Evolutionary conservation across 1,140 invertebrate genomes (phyloP).

Genomic region (Drosophila biarmipes): DNA sequence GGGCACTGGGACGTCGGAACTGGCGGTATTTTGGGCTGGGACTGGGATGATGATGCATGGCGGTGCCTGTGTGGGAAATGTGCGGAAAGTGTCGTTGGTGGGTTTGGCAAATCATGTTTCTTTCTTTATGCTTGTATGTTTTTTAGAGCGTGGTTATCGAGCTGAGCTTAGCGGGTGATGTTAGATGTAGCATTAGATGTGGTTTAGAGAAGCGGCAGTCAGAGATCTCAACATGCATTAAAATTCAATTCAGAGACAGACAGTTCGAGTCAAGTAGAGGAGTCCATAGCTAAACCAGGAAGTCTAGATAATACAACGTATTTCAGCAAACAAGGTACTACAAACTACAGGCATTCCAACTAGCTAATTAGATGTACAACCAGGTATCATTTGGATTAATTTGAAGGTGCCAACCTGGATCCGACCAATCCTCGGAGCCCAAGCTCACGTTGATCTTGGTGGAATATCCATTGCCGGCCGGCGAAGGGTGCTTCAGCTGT

Average conservation of each 20-base stretch:
- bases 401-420: conserved; percentile 65
- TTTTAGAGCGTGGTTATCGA: conserved; percentile 45
- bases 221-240: conserved; percentile 67
- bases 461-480: conserved; percentile 85
- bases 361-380: conserved; percentile 35
- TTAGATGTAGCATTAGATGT: conserved; percentile 52
- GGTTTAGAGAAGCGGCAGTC: conserved; percentile 44
- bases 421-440: conserved; percentile 67
- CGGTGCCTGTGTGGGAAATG: conserved; percentile 55
- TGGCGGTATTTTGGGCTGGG: conserved; percentile 10
- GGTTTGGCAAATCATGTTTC: conserved; percentile 35
- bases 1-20: conserved; percentile 62
- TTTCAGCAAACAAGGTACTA: conserved; percentile 39
- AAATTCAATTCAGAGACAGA: conserved; percentile 43
- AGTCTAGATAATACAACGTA: conserved; percentile 40
- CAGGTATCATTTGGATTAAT: conserved; percentile 2
- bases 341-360: conserved; percentile 60
- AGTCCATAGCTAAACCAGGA: conserved; percentile 58
- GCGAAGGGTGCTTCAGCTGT: conserved; percentile 51
- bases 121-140: conserved; percentile 16
- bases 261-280: conserved; percentile 71
- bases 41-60: conserved; percentile 35
- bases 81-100: conserved; percentile 80
- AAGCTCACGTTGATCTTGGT: conserved; percentile 86
- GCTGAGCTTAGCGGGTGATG: conserved; percentile 48